phyloP scores from a whole-genome alignment of 2,888 invertebrate genomes.

The Mythimna lalbum region DNA sequence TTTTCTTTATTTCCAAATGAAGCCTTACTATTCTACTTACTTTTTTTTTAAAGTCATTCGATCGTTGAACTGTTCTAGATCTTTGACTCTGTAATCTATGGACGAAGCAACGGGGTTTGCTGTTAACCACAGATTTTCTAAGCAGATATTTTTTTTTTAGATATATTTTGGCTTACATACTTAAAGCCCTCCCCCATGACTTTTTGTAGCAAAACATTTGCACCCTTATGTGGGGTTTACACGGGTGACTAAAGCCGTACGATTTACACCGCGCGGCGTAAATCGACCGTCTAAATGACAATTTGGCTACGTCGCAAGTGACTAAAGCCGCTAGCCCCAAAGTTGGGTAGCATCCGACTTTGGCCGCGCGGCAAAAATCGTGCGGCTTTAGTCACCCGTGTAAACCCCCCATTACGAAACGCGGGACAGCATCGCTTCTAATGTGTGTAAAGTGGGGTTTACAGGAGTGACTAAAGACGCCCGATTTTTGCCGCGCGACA shows the following conservation, averaged over 20 bases:
- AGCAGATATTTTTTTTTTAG: no score
- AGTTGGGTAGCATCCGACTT: slow-evolving; percentile 73
- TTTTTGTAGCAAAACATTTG: no score
- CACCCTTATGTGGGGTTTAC: slow-evolving; percentile 66
- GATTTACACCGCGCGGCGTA: slow-evolving; percentile 65
- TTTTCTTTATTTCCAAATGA: no score
- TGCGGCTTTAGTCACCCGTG: slow-evolving; percentile 71
- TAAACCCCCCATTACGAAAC: slow-evolving; percentile 65
- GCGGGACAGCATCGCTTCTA: no score
- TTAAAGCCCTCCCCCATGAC: no score
- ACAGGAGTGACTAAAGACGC: no score
- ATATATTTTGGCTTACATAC: no score
- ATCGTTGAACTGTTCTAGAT: slow-evolving; percentile 96
- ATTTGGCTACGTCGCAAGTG: slow-evolving; percentile 65
- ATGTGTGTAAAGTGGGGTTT: no score
- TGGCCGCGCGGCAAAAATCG: slow-evolving; percentile 66
- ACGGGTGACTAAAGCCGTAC: slow-evolving; percentile 71
- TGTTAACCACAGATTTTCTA: slow-evolving; percentile 96
- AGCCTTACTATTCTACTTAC: no score
- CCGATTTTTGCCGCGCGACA: no score
- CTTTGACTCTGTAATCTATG: slow-evolving; percentile 97
- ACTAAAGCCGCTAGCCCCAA: slow-evolving; percentile 72
- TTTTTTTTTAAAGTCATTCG: slow-evolving; percentile 90
- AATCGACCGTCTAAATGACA: slow-evolving; percentile 66
- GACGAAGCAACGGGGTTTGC: slow-evolving; percentile 97